A percentile compares a stretch with the other conserved stretches of the same genome.
These are phyloP conservation scores for Acridotheres tristis DNA, from an alignment of 2,797 vertebrate genomes.

Conservation along the genomic window DNA sequence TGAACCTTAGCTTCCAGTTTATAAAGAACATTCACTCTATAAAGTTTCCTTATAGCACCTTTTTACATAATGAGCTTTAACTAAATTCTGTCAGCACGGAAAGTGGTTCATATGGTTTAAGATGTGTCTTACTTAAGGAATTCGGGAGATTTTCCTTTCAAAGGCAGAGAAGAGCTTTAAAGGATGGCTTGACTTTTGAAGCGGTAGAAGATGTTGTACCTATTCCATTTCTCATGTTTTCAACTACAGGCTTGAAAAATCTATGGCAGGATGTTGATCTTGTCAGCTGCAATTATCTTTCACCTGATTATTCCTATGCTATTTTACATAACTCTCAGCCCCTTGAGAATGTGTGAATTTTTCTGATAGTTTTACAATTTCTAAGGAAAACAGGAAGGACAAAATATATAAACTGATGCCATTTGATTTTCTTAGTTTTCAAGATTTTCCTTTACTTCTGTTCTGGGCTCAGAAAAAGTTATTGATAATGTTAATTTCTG, in stretches of 20 bases:
- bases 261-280: neutral
- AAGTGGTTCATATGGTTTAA: constrained; percentile 63
- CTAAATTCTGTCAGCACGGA: constrained; percentile 65
- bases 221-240: neutral
- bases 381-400: neutral
- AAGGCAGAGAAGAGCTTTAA: constrained; percentile 36
- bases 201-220: neutral
- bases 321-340: neutral
- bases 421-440: neutral
- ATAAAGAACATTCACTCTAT: constrained; percentile 69
- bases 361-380: neutral
- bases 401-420: neutral
- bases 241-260: neutral
- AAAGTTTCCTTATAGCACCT: constrained; percentile 64
- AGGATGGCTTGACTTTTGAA: neutral
- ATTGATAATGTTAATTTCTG: neutral
- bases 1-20: constrained; percentile 55
- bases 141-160: constrained; percentile 54
- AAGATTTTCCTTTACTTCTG: neutral
- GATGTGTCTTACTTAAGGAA: constrained; percentile 43
- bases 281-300: neutral
- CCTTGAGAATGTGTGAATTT: neutral
- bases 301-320: neutral
- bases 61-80: constrained; percentile 69
- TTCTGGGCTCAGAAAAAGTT: neutral